These are phyloP conservation scores for Heliconius charithonia DNA, from an alignment of 2,888 invertebrate genomes.

Conservation along the genomic window DNA sequence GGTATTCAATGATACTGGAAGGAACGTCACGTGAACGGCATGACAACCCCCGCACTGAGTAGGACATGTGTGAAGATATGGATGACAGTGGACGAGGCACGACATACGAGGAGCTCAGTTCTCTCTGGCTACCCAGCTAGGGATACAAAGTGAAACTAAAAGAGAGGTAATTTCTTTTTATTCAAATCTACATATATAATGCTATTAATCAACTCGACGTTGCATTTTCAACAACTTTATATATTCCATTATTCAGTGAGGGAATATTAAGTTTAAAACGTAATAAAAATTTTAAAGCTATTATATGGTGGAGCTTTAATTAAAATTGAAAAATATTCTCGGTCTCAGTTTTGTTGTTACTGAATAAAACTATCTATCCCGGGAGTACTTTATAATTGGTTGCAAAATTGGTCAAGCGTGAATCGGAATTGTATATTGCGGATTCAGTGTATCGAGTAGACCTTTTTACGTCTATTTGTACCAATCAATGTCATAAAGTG, in stretches of 20 bases:
- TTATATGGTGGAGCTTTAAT: not conserved
- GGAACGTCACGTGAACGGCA: too few species aligned
- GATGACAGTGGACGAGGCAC: too few species aligned
- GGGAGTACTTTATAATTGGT: not conserved
- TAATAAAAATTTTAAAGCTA: slow-evolving; percentile 10
- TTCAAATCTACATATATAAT: too few species aligned
- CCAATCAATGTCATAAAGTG: too few species aligned
- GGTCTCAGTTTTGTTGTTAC: not conserved
- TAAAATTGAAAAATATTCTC: not conserved
- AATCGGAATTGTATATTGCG: not conserved
- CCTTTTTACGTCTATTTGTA: too few species aligned
- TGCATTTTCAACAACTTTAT: slow-evolving; percentile 2
- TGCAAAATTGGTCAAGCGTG: not conserved
- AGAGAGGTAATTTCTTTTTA: too few species aligned
- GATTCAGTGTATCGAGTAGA: not conserved
- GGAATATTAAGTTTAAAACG: not conserved
- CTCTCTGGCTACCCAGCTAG: not conserved
- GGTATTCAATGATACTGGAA: too few species aligned
- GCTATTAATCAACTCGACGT: not conserved
- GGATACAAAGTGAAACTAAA: not conserved
- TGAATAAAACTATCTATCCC: slow-evolving; percentile 5
- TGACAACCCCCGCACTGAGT: too few species aligned
- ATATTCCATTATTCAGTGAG: slow-evolving; percentile 7
- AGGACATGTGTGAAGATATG: too few species aligned
- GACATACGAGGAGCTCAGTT: too few species aligned